Evolutionary conservation across 2,797 vertebrate species (phyloP), one percentile per base, ranked within the genome.

Genomic region (Darevskia mixta): DNA sequence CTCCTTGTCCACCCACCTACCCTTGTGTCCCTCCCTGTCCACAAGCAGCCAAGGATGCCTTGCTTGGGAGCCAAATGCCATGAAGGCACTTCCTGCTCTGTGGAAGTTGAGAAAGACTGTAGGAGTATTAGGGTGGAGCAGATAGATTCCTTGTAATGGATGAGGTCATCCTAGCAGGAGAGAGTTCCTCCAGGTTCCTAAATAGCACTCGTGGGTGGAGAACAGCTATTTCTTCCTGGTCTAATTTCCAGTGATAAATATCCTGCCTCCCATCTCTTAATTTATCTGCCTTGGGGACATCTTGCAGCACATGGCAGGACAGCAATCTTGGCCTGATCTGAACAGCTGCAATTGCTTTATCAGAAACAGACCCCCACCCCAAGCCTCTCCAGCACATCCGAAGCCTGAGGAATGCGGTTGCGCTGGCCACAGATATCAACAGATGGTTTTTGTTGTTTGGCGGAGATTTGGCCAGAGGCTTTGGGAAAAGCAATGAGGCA

Each of bases 61-160:
- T 89, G 88, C 85, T 85, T 17, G 38, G 27, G 72, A 84, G 83
- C 88, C 43, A 81, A 85, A 4, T 76, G 20, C 78, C 43, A n/a
- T 76, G 58, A 89, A 89, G 86, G n/a, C 78, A n/a, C 78, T 89
- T 85, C 88, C 88, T 85, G 83, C 64, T 41, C 77, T 66, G 35
- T 11, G 49, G 83, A 76, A 89, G 71, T 58, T 67, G 61, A 69
- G 55, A 81, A 82, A 82, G 43, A 41, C 69, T 29, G 78, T 81
- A 32, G 88, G 88, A 85, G 83, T 89, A 55, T 25, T 8, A 81
- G 88, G 88, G 83, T 76, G 88, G 41, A 75, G 78, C 83, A 25
- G 83, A 81, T 8, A 49, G 55, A 81, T 75, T 15, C 49, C 41
- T 41, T 29, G 67, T 75, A 45, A 49, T 32, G 78, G 55, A 64